phyloP scores from a whole-genome alignment of 2,797 vertebrate genomes.

The Novumbra hubbsi region DNA sequence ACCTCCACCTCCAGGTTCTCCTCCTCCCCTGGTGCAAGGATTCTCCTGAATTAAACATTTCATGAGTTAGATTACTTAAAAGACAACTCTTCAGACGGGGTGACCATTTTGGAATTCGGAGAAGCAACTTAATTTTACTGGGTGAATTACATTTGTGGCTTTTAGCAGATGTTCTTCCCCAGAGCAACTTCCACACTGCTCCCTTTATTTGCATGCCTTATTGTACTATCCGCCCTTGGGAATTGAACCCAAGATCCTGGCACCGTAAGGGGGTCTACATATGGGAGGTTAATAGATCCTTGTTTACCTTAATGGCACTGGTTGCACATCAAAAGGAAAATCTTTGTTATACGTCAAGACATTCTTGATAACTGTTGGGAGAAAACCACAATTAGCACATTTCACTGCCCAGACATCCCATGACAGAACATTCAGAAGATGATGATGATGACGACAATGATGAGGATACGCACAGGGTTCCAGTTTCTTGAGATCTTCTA shows the following conservation, averaged over 20 bases:
- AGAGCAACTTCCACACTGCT: too few species aligned
- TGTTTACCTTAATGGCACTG: conserved; percentile 90
- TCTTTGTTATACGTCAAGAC: conserved; percentile 95
- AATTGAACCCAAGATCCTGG: too few species aligned
- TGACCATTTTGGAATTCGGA: not conserved
- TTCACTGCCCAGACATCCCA: not conserved
- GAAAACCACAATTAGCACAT: conserved; percentile 2
- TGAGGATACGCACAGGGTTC: conserved; percentile 85
- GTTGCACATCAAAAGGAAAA: conserved; percentile 97
- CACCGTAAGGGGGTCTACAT: not conserved
- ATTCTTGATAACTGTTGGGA: conserved; percentile 87
- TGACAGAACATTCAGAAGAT: not conserved
- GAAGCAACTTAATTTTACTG: not conserved
- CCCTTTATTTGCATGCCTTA: too few species aligned
- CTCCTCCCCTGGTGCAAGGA: conserved; percentile 96
- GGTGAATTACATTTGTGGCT: not conserved
- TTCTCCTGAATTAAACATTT: conserved; percentile 77
- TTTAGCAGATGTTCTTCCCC: too few species aligned
- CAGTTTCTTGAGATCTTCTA: conserved; percentile 96
- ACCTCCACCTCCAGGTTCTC: conserved; percentile 96
- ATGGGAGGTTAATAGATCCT: not conserved
- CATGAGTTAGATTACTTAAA: not conserved
- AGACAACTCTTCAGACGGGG: not conserved
- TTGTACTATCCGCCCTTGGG: too few species aligned
- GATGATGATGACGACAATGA: too few species aligned